Percentiles rank a stretch among this genome's conserved stretches.
phyloP scores from a whole-genome alignment of 2,888 invertebrate genomes.

The Heteromurus nitidus region DNA sequence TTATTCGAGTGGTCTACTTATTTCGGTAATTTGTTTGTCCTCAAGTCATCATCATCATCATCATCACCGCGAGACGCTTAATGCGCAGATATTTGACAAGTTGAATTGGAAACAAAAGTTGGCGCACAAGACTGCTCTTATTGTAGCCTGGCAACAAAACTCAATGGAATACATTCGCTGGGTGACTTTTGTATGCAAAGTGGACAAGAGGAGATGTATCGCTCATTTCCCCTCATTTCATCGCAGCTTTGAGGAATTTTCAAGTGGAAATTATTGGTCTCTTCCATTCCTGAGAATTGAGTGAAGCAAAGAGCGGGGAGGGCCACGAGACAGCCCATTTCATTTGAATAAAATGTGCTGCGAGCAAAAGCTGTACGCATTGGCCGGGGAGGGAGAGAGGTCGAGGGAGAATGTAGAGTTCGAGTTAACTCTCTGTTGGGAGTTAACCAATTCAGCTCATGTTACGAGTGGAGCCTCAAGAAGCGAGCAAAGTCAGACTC shows the following conservation, averaged over 20 bases:
- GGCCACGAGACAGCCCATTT: background rate
- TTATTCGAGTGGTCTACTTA: slow-evolving; percentile 21
- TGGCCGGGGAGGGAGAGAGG: background rate
- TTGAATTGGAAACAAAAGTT: slow-evolving; percentile 56
- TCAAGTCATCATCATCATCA: background rate
- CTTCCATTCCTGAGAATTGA: background rate
- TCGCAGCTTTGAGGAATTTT: slow-evolving; percentile 23
- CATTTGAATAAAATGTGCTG: slow-evolving; percentile 64
- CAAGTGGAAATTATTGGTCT: background rate
- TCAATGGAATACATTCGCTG: background rate
- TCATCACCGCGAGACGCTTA: slow-evolving; percentile 18
- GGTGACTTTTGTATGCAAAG: background rate
- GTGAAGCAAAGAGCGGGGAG: background rate
- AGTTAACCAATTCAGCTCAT: slow-evolving; percentile 62
- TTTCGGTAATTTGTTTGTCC: slow-evolving; percentile 26
- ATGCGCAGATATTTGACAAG: slow-evolving; percentile 37
- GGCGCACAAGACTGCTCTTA: too few species aligned
- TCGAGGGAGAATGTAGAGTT: background rate
- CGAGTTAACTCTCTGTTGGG: slow-evolving; percentile 41
- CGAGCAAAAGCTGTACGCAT: background rate
- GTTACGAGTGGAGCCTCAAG: slow-evolving; percentile 64
- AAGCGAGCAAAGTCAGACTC: background rate
- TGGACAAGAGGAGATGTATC: background rate
- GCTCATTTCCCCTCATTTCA: background rate
- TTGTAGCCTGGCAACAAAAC: background rate